A percentile compares a stretch with the other conserved stretches of the same genome.
Conservation (phyloP, 2,888 invertebrate genomes). For the Pheosia gnoma region DNA sequence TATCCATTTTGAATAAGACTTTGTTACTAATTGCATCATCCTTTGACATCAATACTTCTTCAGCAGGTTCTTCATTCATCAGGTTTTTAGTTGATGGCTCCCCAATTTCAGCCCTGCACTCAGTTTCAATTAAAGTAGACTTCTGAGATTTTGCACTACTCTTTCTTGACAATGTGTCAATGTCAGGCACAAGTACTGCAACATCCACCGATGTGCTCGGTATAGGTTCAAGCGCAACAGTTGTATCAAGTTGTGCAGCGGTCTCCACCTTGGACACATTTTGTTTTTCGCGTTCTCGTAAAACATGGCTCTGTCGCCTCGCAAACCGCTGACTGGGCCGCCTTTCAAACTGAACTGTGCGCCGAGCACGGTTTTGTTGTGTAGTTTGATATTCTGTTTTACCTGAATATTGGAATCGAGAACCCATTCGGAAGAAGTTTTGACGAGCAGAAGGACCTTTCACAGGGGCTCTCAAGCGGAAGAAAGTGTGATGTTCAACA, state of each 20-base stretch:
- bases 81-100: conserved; percentile 71
- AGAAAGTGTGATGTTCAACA: conserved; percentile 99
- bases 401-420: conserved; percentile 96
- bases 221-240: conserved; percentile 42
- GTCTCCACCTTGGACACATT: conserved; percentile 61
- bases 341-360: conserved; percentile 98
- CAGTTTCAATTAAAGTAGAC: conserved; percentile 69
- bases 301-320: conserved; percentile 94
- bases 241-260: conserved; percentile 52
- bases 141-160: conserved; percentile 84
- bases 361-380: conserved; percentile 93
- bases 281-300: conserved; percentile 91
- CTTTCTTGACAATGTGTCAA: conserved; percentile 75
- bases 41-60: conserved; percentile 71
- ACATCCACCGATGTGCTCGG: conserved; percentile 59
- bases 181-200: conserved; percentile 48
- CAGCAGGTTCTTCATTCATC: conserved; percentile 66
- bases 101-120: conserved; percentile 54
- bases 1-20: conserved; percentile 75
- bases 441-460: conserved; percentile 95
- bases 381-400: conserved; percentile 99
- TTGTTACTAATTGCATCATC: conserved; percentile 80
- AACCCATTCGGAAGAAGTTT: conserved; percentile 99
- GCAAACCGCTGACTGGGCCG: conserved; percentile 98
- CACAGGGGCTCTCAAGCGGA: conserved; percentile 95